Evolutionary conservation across 2,113 vertebrate genomes (phyloP).

Genomic region (Mesembrinibis cayennensis): DNA sequence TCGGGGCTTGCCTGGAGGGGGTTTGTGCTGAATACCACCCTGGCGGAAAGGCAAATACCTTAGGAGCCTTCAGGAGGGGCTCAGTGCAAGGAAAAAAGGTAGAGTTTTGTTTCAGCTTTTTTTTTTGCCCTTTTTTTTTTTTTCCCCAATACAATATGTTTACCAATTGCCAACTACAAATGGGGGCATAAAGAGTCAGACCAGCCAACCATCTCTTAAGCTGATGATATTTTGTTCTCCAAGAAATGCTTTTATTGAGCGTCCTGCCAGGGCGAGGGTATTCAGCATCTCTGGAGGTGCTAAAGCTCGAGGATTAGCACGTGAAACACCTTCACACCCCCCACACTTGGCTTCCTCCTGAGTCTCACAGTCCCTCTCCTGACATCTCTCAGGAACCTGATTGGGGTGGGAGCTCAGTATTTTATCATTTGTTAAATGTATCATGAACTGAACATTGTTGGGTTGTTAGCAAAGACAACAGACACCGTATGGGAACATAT

Average conservation of each 20-base stretch:
- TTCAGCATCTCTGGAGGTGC: background rate
- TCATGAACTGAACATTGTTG: background rate
- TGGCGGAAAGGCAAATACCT: background rate
- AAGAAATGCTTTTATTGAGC: background rate
- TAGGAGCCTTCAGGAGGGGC: background rate
- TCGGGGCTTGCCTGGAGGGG: background rate
- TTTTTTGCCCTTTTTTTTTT: background rate
- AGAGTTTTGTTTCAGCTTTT: background rate
- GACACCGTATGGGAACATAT: accelerated
- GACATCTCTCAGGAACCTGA: background rate
- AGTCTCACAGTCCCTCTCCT: background rate
- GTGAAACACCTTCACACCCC: background rate
- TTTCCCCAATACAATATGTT: background rate
- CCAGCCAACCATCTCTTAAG: background rate
- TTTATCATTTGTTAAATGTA: background rate
- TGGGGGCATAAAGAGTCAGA: background rate
- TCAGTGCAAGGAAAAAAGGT: background rate
- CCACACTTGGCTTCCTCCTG: background rate
- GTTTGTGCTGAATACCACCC: background rate
- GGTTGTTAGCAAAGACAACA: background rate
- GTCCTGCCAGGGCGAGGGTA: background rate
- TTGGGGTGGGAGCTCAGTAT: background rate
- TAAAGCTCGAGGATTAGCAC: background rate
- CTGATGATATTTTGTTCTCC: background rate
- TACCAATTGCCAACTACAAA: background rate